Evolutionary conservation across 2,797 vertebrate genomes (phyloP), one percentile per base, ranked within the genome.

Genomic region (Lagothrix lagotricha): DNA sequence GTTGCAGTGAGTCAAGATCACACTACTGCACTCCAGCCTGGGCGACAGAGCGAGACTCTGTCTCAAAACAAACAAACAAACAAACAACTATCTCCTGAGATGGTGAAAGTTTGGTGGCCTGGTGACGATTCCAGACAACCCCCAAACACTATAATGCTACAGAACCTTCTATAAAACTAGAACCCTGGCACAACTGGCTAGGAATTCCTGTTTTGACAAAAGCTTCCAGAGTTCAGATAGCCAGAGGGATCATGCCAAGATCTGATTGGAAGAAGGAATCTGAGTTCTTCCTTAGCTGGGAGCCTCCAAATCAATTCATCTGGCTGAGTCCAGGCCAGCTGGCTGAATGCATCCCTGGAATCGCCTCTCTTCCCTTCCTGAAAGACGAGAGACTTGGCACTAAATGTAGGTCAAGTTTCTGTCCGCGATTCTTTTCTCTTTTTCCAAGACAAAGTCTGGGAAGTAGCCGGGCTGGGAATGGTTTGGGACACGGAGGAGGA

Each of bases 341-440:
- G 96, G 94, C 79, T 26, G 41, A 82, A 67, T 0, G 2, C 70
- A 80, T 89, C 58, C 67, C 44, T 94, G 48, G 70, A 85, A 64
- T 50, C 6, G 10, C 36, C 36, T 87, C 48, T 75, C 48, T 96
- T 92, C 73, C 26, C 76, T 88, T 93, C 80, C 91, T 79, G 86
- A 90, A 96, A 97, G 96, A 95, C 58, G 82, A 90, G 94, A 95
- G 83, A 81, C 91, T 98, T 97, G 96, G 97, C 90, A 48, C 0
- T 15, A 84, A 97, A 98, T 96, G 39, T 96, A 96, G 93, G 98
- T 96, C 96, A 97, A 46, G 89, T 96, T 87, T 92, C 46, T 77
- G 75, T 95, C 86, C 90, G 85, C 95, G 93, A 87, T 95, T 97
- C 41, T 96, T 89, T 94, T 72, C 70, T 93, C 30, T 91, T 86